Percentiles rank a stretch among this genome's conserved stretches.
These are phyloP conservation scores for Sinocyclocheilus maitianheensis DNA, from an alignment of 2,113 vertebrate species.

Conservation along the genomic window DNA sequence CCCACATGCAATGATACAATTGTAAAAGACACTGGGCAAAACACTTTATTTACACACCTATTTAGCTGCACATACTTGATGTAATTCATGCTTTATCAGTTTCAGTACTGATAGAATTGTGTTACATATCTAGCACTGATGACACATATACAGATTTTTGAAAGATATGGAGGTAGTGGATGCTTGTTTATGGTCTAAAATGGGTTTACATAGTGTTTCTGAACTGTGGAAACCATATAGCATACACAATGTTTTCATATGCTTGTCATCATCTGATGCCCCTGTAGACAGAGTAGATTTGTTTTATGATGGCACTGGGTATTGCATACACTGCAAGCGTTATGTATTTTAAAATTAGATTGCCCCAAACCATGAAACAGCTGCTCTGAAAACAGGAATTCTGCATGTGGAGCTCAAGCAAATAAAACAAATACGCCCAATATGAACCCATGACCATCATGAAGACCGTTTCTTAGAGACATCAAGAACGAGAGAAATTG, in stretches of 20 bases:
- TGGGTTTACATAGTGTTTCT: background rate
- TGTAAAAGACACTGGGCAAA: conserved; percentile 17
- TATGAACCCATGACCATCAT: conserved; percentile 41
- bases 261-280: conserved; percentile 44
- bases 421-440: conserved; percentile 5
- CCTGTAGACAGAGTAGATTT: conserved; percentile 43
- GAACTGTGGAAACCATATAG: conserved; percentile 14
- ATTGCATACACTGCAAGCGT: conserved; percentile 20
- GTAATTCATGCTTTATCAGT: background rate
- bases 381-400: conserved; percentile 34
- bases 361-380: conserved; percentile 39
- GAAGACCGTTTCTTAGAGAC: conserved; percentile 35
- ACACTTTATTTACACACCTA: background rate
- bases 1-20: background rate
- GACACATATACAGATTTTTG: background rate
- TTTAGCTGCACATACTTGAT: background rate
- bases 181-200: conserved; percentile 2
- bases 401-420: conserved; percentile 5
- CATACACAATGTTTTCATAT: conserved; percentile 17
- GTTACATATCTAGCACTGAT: background rate
- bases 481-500: conserved; percentile 43
- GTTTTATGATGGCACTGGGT: conserved; percentile 37
- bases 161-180: background rate
- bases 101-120: conserved; percentile 12
- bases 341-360: conserved; percentile 44